Conservation (phyloP, 2,888 invertebrate species). For the Ophion ellenae region DNA sequence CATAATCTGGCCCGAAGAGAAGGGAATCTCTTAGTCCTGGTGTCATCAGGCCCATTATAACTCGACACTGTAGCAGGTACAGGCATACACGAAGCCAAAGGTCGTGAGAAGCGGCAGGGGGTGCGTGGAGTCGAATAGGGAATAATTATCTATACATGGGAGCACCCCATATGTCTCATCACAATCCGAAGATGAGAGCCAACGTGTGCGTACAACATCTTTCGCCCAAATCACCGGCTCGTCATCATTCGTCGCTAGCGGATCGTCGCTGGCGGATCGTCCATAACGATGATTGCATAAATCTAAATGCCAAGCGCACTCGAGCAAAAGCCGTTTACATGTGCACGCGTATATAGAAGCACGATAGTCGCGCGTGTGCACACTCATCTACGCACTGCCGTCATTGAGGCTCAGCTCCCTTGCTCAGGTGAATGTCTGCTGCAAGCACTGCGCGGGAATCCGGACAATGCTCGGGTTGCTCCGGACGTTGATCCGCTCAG, state of each 20-base stretch:
- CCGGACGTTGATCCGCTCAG: slow-evolving; percentile 65
- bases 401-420: slow-evolving; percentile 18
- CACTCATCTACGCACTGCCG: slow-evolving; percentile 38
- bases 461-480: slow-evolving; percentile 58
- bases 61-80: slow-evolving; percentile 53
- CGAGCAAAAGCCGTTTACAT: background rate
- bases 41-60: slow-evolving; percentile 50
- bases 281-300: slow-evolving; percentile 69
- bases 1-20: background rate
- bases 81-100: slow-evolving; percentile 16
- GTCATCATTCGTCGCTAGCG: slow-evolving; percentile 30
- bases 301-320: slow-evolving; percentile 72
- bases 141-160: background rate
- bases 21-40: background rate
- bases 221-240: slow-evolving; percentile 25
- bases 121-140: background rate
- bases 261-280: slow-evolving; percentile 27
- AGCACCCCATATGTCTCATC: background rate
- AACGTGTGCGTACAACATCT: slow-evolving; percentile 24
- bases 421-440: slow-evolving; percentile 29
- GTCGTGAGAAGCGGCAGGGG: slow-evolving; percentile 1
- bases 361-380: slow-evolving; percentile 16
- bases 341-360: background rate
- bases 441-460: slow-evolving; percentile 43
- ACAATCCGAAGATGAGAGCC: background rate